Conservation (phyloP, 1,140 invertebrate species). For the Drosophila suzukii region DNA sequence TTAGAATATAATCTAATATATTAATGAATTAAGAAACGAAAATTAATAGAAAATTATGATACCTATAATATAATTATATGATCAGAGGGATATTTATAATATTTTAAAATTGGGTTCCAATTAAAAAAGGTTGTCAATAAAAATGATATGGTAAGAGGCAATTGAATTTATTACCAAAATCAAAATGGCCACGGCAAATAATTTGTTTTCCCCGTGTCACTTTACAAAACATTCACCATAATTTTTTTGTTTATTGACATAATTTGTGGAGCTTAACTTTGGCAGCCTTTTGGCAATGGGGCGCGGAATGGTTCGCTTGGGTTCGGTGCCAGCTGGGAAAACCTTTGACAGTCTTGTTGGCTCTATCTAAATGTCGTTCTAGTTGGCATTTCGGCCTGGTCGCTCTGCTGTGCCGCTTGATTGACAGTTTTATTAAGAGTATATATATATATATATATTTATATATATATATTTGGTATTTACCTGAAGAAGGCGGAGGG, state of each 20-base stretch:
- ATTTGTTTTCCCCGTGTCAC: constrained; percentile 4
- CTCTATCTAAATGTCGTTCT: constrained; percentile 49
- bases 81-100: too few species aligned
- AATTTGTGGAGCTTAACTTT: constrained; percentile 29
- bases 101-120: too few species aligned
- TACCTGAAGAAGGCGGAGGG: neutral
- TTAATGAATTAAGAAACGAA: too few species aligned
- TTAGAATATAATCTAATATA: too few species aligned
- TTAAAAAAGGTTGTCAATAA: too few species aligned
- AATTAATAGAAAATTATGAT: too few species aligned
- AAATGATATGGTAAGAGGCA: too few species aligned
- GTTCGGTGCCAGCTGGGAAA: constrained; percentile 31
- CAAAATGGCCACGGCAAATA: neutral
- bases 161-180: neutral
- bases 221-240: constrained; percentile 20
- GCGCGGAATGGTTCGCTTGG: neutral
- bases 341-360: constrained; percentile 57
- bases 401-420: constrained; percentile 37
- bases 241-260: constrained; percentile 44
- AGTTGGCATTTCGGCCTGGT: constrained; percentile 28
- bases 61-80: too few species aligned
- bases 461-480: constrained; percentile 12
- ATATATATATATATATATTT: constrained; percentile 23
- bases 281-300: constrained; percentile 16
- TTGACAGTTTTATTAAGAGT: constrained; percentile 75